Percentiles rank a stretch among this genome's conserved stretches.
phyloP scores from a whole-genome alignment of 2,797 vertebrate species.

The Phaenicophaeus curvirostris region DNA sequence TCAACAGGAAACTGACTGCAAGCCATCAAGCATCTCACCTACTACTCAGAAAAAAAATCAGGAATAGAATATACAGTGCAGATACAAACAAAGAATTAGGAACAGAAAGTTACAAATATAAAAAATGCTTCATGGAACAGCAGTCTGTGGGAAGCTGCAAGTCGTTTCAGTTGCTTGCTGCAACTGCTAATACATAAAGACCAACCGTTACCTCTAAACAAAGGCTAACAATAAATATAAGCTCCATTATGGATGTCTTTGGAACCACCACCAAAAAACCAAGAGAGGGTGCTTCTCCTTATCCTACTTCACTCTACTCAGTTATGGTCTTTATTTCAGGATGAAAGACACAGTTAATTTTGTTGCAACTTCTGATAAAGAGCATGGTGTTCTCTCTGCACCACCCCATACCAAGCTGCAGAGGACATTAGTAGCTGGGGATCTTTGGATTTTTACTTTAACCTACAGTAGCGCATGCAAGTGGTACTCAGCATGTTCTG shows the following conservation, averaged over 20 bases:
- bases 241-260: background rate
- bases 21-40: background rate
- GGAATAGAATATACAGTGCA: slow-evolving; percentile 43
- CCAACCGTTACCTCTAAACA: background rate
- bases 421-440: background rate
- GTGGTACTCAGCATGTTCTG: background rate
- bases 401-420: background rate
- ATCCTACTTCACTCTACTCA: background rate
- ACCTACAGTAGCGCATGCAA: background rate
- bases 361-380: background rate
- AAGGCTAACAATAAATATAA: background rate
- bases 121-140: slow-evolving; percentile 17
- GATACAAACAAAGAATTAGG: slow-evolving; percentile 53
- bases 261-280: background rate
- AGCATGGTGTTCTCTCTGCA: background rate
- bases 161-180: slow-evolving; percentile 7
- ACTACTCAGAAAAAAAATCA: slow-evolving; percentile 15
- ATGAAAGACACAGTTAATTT: background rate
- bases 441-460: background rate
- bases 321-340: background rate
- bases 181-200: background rate
- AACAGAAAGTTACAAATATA: slow-evolving; percentile 55
- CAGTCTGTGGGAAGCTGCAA: slow-evolving; percentile 24
- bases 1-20: slow-evolving; percentile 22
- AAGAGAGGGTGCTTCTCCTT: background rate